phyloP scores from a whole-genome alignment of 2,888 invertebrate genomes.

The Ptychoptera contaminata region DNA sequence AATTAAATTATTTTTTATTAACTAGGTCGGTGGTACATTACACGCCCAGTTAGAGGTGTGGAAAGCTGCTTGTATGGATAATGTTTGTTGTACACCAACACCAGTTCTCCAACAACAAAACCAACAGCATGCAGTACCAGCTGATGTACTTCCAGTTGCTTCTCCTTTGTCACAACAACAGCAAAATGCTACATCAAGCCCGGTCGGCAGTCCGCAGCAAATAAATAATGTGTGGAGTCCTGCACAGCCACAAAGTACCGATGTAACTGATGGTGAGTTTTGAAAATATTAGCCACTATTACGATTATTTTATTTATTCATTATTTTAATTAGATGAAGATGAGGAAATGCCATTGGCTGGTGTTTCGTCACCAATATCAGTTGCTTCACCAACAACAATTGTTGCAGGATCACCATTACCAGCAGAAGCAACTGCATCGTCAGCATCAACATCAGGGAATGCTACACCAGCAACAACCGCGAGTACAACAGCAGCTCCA shows the following conservation, averaged over 20 bases:
- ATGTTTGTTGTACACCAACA: slow-evolving; percentile 34
- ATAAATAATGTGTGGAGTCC: slow-evolving; percentile 3
- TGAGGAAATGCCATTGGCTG: slow-evolving; percentile 22
- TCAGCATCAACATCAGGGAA: neutral
- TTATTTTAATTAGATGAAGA: slow-evolving; percentile 31
- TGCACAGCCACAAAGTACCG: slow-evolving; percentile 14
- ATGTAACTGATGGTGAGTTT: slow-evolving; percentile 24
- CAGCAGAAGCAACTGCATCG: slow-evolving; percentile 21
- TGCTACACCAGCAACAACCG: slow-evolving; percentile 4
- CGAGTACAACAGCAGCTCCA: slow-evolving; percentile 6
- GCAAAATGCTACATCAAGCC: slow-evolving; percentile 16
- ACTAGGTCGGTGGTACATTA: slow-evolving; percentile 67
- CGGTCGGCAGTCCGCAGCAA: too few species aligned
- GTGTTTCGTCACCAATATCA: slow-evolving; percentile 11
- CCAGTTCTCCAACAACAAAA: slow-evolving; percentile 12
- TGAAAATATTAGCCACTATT: too few species aligned
- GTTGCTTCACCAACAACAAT: neutral
- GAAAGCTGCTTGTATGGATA: slow-evolving; percentile 60
- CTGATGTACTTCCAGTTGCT: slow-evolving; percentile 3
- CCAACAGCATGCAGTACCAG: slow-evolving; percentile 1
- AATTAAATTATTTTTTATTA: slow-evolving; percentile 9
- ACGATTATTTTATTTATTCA: neutral
- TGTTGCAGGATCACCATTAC: slow-evolving; percentile 14
- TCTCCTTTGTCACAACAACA: slow-evolving; percentile 15
- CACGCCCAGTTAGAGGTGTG: slow-evolving; percentile 83